Percentiles rank a stretch among this genome's conserved stretches.
Conservation (phyloP, 2,797 vertebrate genomes). For the Channallabes apus region DNA sequence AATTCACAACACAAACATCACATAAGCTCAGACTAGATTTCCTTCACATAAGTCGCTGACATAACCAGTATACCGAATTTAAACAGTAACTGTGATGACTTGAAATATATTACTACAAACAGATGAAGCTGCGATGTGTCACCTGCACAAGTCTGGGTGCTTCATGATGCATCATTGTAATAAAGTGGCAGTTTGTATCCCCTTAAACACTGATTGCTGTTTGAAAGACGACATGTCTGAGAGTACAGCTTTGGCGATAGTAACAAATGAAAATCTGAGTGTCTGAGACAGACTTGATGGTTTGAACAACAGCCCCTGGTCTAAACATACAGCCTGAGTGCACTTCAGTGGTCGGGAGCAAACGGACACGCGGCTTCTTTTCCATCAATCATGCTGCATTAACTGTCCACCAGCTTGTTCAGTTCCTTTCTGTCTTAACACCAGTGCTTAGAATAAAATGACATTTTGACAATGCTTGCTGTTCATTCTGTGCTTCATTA, state of each 20-base stretch:
- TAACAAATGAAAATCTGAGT: slow-evolving; percentile 8
- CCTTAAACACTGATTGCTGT: background rate
- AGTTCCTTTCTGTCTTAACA: slow-evolving; percentile 10
- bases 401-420: background rate
- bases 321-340: slow-evolving; percentile 8
- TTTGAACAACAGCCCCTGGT: background rate
- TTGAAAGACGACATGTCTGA: background rate
- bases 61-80: background rate
- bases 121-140: background rate
- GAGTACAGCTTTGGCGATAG: background rate
- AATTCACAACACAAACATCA: background rate
- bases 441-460: slow-evolving; percentile 14
- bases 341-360: slow-evolving; percentile 7
- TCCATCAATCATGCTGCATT: slow-evolving; percentile 16
- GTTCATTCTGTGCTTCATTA: background rate
- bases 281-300: background rate
- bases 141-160: background rate
- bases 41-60: background rate
- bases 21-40: background rate
- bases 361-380: slow-evolving; percentile 2
- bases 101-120: background rate
- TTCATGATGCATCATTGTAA: background rate
- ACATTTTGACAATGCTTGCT: slow-evolving; percentile 14
- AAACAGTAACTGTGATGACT: background rate
- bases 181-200: background rate